Evolutionary conservation across 2,113 vertebrate species (phyloP).

Genomic region (Gasterosteus aculeatus): DNA sequence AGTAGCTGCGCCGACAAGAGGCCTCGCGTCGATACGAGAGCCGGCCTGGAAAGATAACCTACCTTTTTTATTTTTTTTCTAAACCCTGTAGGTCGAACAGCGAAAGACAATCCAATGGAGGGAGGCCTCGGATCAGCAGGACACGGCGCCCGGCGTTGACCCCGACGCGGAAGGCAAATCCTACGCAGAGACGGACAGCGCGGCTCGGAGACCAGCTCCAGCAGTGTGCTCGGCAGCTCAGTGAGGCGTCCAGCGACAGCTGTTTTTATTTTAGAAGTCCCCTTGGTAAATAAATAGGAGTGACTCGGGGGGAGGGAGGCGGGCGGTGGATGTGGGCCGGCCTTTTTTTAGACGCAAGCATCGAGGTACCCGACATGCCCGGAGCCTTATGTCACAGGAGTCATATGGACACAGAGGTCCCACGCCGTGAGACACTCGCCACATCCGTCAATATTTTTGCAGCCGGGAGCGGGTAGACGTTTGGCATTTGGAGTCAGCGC

Average conservation of each 20-base stretch:
- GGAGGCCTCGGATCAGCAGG: slow-evolving; percentile 8
- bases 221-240: slow-evolving; percentile 71
- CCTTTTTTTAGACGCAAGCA: slow-evolving; percentile 85
- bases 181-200: slow-evolving; percentile 70
- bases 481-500: slow-evolving; percentile 31
- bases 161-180: slow-evolving; percentile 22
- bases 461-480: not conserved
- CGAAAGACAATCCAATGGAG: slow-evolving; percentile 56
- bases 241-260: slow-evolving; percentile 81
- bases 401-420: slow-evolving; percentile 52
- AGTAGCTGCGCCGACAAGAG: slow-evolving; percentile 17
- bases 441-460: slow-evolving; percentile 26
- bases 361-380: slow-evolving; percentile 83
- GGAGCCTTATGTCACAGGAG: slow-evolving; percentile 78
- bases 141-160: not conserved
- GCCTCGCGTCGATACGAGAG: slow-evolving; percentile 11
- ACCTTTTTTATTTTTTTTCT: slow-evolving; percentile 42
- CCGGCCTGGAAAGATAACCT: slow-evolving; percentile 38
- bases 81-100: slow-evolving; percentile 5
- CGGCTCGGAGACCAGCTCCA: slow-evolving; percentile 90
- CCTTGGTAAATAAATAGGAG: slow-evolving; percentile 63
- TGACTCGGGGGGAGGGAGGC: slow-evolving; percentile 54
- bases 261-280: slow-evolving; percentile 88
- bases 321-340: slow-evolving; percentile 49
- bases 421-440: slow-evolving; percentile 17